These are phyloP conservation scores for Coendou prehensilis DNA, from an alignment of 2,797 vertebrate genomes.

Conservation along the genomic window DNA sequence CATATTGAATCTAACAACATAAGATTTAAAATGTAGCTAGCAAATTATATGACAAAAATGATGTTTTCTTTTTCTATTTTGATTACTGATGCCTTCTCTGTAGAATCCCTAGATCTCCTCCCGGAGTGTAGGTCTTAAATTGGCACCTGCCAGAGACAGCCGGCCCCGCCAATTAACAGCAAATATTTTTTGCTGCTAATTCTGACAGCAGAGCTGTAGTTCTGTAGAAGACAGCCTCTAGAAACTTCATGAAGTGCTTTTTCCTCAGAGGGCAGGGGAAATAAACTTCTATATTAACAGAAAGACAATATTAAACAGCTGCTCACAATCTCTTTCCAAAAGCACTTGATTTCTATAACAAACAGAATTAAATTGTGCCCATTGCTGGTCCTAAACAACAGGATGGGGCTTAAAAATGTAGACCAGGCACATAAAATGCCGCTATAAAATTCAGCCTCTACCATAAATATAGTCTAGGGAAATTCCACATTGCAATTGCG, in stretches of 20 bases:
- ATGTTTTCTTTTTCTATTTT: conserved; percentile 33
- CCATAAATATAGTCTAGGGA: conserved; percentile 80
- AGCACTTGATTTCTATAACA: conserved; percentile 85
- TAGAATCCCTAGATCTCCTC: conserved; percentile 70
- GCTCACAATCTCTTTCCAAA: conserved; percentile 85
- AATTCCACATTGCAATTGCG: conserved; percentile 78
- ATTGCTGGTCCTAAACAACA: conserved; percentile 81
- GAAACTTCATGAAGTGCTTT: conserved; percentile 84
- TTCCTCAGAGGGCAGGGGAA: conserved; percentile 81
- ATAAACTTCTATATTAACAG: conserved; percentile 83
- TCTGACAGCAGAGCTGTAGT: conserved; percentile 78
- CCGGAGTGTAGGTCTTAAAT: conserved; percentile 70
- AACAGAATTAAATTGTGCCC: conserved; percentile 86
- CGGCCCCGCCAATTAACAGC: conserved; percentile 81
- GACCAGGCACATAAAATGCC: conserved; percentile 64
- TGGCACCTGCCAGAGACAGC: conserved; percentile 82
- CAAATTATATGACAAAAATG: not conserved
- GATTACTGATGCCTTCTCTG: conserved; percentile 59
- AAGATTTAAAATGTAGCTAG: not conserved
- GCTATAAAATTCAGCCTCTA: conserved; percentile 79
- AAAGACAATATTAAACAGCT: conserved; percentile 87
- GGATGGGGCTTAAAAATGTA: conserved; percentile 79
- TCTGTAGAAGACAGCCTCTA: conserved; percentile 79
- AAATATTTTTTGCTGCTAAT: conserved; percentile 73
- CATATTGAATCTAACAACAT: not conserved